Percentiles rank a stretch among this genome's conserved stretches.
These are phyloP conservation scores for Blastobasis adustella DNA, from an alignment of 2,888 invertebrate species.

Conservation along the genomic window DNA sequence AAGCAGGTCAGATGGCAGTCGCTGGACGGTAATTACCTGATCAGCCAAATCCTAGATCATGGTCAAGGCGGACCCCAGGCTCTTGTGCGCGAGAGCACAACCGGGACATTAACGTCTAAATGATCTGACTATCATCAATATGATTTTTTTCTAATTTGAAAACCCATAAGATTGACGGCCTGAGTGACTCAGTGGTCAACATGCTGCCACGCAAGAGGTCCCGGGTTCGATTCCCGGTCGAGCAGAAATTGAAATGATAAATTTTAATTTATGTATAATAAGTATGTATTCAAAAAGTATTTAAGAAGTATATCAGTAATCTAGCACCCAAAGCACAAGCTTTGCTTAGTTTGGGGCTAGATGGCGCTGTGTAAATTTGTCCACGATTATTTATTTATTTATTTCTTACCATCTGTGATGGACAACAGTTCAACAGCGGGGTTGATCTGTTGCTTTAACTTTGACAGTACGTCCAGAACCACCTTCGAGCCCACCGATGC, in stretches of 20 bases:
- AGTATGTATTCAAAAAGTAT: not conserved
- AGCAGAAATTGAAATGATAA: not conserved
- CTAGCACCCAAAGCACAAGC: not conserved
- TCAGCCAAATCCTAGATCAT: too few relatives aligned
- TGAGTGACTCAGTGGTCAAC: too few relatives aligned
- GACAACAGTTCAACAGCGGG: constrained; percentile 52
- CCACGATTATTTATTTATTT: too few relatives aligned
- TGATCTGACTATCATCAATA: too few relatives aligned
- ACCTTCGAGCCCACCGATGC: constrained; percentile 37
- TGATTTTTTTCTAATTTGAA: too few relatives aligned
- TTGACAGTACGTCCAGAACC: constrained; percentile 48
- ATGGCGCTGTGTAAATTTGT: too few relatives aligned
- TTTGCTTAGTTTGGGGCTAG: not conserved
- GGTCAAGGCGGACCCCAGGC: too few relatives aligned
- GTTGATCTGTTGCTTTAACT: constrained; percentile 44
- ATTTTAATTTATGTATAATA: not conserved
- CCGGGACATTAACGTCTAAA: too few relatives aligned
- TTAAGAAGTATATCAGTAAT: not conserved
- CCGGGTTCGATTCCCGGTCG: not conserved
- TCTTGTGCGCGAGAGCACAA: too few relatives aligned
- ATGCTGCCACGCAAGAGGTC: not conserved
- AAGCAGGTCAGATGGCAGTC: too few relatives aligned
- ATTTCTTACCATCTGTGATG: constrained; percentile 31
- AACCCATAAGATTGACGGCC: too few relatives aligned
- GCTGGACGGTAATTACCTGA: too few relatives aligned